Percentiles rank a stretch among this genome's conserved stretches.
These are phyloP conservation scores for Triplophysa bombifrons DNA, from an alignment of 2,797 vertebrate species.

Conservation along the genomic window DNA sequence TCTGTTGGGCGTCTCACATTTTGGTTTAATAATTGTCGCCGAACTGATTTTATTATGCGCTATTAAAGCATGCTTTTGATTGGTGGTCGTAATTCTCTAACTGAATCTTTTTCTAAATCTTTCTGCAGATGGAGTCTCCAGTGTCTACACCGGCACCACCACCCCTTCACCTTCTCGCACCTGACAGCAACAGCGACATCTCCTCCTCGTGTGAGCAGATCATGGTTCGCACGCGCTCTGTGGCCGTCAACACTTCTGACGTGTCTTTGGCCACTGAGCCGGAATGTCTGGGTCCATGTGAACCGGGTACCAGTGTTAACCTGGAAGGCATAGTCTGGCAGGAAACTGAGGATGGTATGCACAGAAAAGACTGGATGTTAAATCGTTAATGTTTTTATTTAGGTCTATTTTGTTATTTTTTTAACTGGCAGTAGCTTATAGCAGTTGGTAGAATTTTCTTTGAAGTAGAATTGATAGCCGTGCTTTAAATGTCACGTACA, in stretches of 20 bases:
- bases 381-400: background rate
- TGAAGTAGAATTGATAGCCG: background rate
- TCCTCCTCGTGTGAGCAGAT: slow-evolving; percentile 98
- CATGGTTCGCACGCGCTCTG: slow-evolving; percentile 97
- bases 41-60: no score
- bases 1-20: no score
- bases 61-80: background rate
- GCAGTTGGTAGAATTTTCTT: no score
- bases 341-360: slow-evolving; percentile 97
- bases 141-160: slow-evolving; percentile 92
- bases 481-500: background rate
- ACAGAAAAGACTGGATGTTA: background rate
- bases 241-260: slow-evolving; percentile 96
- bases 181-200: slow-evolving; percentile 90
- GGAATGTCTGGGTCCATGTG: slow-evolving; percentile 96
- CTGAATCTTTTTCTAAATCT: slow-evolving; percentile 10
- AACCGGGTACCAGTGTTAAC: slow-evolving; percentile 97
- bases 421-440: background rate
- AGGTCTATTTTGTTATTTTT: background rate
- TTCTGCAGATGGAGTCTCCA: slow-evolving; percentile 93
- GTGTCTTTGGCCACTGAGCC: slow-evolving; percentile 95
- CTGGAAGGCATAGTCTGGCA: slow-evolving; percentile 99
- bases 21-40: no score
- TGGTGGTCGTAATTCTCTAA: slow-evolving; percentile 53
- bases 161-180: slow-evolving; percentile 91